phyloP scores from a whole-genome alignment of 2,797 vertebrate genomes.

The Synanceia verrucosa region DNA sequence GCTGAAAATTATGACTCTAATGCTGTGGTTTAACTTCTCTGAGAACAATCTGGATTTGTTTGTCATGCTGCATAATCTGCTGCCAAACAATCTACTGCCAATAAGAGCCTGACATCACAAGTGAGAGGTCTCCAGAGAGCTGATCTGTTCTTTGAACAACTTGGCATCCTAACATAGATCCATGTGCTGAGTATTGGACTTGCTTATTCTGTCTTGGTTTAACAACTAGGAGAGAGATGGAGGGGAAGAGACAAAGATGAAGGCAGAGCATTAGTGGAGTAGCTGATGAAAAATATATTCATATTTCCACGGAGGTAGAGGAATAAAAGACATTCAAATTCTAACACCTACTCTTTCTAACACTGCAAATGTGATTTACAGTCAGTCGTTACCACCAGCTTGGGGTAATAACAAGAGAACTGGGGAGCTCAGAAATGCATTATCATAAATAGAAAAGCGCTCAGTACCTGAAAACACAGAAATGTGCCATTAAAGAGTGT shows the following conservation, averaged over 20 bases:
- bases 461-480: slow-evolving; percentile 49
- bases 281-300: slow-evolving; percentile 48
- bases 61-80: background rate
- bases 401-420: slow-evolving; percentile 60
- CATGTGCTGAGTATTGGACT: slow-evolving; percentile 12
- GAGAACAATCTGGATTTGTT: background rate
- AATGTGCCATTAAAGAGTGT: slow-evolving; percentile 36
- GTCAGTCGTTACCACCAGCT: slow-evolving; percentile 49
- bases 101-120: slow-evolving; percentile 10
- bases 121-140: background rate
- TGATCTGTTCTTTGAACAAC: slow-evolving; percentile 10
- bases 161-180: slow-evolving; percentile 30
- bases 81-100: background rate
- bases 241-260: slow-evolving; percentile 10
- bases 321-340: slow-evolving; percentile 54
- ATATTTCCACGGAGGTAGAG: slow-evolving; percentile 35
- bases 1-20: background rate
- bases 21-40: background rate
- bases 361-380: slow-evolving; percentile 67
- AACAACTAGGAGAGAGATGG: background rate
- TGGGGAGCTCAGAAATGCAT: slow-evolving; percentile 51
- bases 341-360: slow-evolving; percentile 51
- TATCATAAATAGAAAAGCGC: slow-evolving; percentile 56
- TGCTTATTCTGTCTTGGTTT: slow-evolving; percentile 22
- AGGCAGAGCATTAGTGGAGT: slow-evolving; percentile 41